Evolutionary conservation across 2,797 vertebrate species (phyloP).

Genomic region (Notoglanidium macrostoma): DNA sequence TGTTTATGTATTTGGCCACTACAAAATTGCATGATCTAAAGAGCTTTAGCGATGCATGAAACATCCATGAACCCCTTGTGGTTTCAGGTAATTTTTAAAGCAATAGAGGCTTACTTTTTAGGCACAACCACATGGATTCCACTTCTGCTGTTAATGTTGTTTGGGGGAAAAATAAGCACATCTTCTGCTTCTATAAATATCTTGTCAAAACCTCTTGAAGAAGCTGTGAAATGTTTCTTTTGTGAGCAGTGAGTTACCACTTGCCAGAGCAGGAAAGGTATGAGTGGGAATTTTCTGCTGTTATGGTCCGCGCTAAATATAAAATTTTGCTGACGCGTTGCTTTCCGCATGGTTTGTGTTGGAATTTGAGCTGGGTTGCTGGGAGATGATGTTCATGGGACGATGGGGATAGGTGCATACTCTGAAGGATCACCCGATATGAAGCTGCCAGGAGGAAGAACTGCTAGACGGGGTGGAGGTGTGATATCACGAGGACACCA

Average conservation of each 20-base stretch:
- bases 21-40: neutral
- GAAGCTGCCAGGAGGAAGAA: slow-evolving; percentile 24
- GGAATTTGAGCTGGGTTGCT: neutral
- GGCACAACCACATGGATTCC: slow-evolving; percentile 21
- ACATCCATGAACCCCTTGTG: neutral
- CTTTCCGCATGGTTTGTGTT: slow-evolving; percentile 14
- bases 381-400: neutral
- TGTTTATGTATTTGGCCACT: neutral
- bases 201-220: slow-evolving; percentile 15
- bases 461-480: slow-evolving; percentile 17
- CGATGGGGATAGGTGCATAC: neutral
- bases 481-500: slow-evolving; percentile 23
- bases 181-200: slow-evolving; percentile 42
- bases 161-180: neutral
- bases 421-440: slow-evolving; percentile 3
- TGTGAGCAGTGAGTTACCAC: slow-evolving; percentile 5
- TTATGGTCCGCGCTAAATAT: slow-evolving; percentile 30
- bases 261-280: slow-evolving; percentile 25
- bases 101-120: slow-evolving; percentile 18
- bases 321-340: slow-evolving; percentile 35
- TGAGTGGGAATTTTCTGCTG: slow-evolving; percentile 28
- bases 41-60: neutral
- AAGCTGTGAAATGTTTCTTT: slow-evolving; percentile 1
- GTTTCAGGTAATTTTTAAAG: slow-evolving; percentile 41
- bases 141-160: slow-evolving; percentile 29